Evolutionary conservation across 2,797 vertebrate genomes (phyloP).

Genomic region (Picus viridis): DNA sequence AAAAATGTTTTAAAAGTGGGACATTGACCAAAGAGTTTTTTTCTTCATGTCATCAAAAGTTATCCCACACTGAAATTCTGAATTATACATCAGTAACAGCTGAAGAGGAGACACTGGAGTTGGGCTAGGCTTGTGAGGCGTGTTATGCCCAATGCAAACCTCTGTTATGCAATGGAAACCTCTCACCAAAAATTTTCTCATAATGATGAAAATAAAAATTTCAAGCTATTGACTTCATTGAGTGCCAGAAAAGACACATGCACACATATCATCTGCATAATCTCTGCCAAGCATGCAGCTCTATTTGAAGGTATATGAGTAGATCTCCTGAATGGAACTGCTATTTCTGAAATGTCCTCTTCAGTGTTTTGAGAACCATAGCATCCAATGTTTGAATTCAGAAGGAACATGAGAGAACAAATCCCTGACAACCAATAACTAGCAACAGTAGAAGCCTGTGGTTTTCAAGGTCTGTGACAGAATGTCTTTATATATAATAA

Average conservation of each 20-base stretch:
- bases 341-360: not conserved
- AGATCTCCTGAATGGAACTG: not conserved
- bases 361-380: not conserved
- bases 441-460: fast-evolving
- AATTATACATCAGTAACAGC: not conserved
- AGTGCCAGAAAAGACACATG: not conserved
- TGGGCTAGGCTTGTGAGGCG: not conserved
- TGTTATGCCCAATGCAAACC: not conserved
- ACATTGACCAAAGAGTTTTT: not conserved
- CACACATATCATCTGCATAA: not conserved
- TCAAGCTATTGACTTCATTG: not conserved
- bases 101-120: not conserved
- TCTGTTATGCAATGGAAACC: not conserved
- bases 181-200: not conserved
- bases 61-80: not conserved
- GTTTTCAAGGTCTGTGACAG: not conserved
- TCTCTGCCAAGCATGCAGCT: not conserved
- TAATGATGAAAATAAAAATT: not conserved
- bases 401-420: not conserved
- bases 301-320: not conserved
- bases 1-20: fast-evolving
- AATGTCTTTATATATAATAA: slow-evolving; percentile 10
- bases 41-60: not conserved
- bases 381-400: not conserved
- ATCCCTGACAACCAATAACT: not conserved